Percentiles rank a stretch among this genome's conserved stretches.
These are phyloP conservation scores for Protula sp. DNA, from an alignment of 2,888 invertebrate genomes.

Conservation along the genomic window DNA sequence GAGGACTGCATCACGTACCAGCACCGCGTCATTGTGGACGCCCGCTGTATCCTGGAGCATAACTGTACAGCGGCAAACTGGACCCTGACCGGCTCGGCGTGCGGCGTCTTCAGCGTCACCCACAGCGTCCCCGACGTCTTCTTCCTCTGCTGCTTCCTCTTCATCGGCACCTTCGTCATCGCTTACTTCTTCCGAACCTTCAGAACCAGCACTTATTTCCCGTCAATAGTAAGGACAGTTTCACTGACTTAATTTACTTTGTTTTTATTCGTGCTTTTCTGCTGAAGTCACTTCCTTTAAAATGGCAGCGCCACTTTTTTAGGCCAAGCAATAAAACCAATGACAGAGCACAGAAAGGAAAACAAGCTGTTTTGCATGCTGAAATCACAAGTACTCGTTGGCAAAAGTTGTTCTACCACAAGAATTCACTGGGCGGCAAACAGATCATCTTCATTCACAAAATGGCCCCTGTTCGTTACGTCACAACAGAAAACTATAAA, in stretches of 20 bases:
- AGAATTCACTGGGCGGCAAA: too few relatives aligned
- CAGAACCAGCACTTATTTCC: slow-evolving; percentile 85
- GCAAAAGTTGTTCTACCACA: too few relatives aligned
- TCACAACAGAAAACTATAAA: too few relatives aligned
- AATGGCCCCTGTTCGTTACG: too few relatives aligned
- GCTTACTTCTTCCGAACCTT: slow-evolving; percentile 86
- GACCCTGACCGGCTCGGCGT: slow-evolving; percentile 11
- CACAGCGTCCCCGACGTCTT: slow-evolving; percentile 66
- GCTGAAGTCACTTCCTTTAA: slow-evolving; percentile 91
- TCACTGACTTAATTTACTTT: too few relatives aligned
- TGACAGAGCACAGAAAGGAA: too few relatives aligned
- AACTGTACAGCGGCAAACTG: slow-evolving; percentile 14
- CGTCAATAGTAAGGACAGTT: slow-evolving; percentile 77
- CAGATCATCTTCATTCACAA: too few relatives aligned
- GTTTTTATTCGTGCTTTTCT: too few relatives aligned
- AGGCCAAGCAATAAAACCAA: too few relatives aligned
- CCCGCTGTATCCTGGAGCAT: slow-evolving; percentile 14
- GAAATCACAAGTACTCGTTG: too few relatives aligned
- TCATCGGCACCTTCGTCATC: slow-evolving; percentile 82
- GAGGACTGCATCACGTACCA: slow-evolving; percentile 21
- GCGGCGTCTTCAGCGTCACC: slow-evolving; percentile 9
- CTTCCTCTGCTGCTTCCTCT: slow-evolving; percentile 87
- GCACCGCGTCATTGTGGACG: slow-evolving; percentile 10
- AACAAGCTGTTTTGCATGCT: too few relatives aligned
- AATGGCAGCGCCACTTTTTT: too few relatives aligned